Evolutionary conservation across 2,888 invertebrate species (phyloP).

Genomic region (Lathronympha strigana): DNA sequence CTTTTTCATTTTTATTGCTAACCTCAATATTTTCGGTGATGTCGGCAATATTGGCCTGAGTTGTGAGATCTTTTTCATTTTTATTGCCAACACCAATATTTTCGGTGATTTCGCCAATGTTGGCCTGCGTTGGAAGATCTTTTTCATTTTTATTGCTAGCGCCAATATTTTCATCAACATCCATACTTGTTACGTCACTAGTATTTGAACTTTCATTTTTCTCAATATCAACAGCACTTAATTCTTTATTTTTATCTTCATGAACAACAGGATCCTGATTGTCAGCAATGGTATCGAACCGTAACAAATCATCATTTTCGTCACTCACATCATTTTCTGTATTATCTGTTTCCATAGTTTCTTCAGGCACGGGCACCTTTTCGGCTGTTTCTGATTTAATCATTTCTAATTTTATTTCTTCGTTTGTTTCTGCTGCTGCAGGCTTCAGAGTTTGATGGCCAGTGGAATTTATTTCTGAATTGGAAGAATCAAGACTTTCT

Average conservation of each 20-base stretch:
- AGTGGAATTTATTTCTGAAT: neutral
- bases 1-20: neutral
- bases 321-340: neutral
- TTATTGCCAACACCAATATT: neutral
- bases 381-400: neutral
- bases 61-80: neutral
- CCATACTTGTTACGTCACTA: slow-evolving; percentile 1
- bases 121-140: neutral
- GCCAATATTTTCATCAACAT: slow-evolving; percentile 13
- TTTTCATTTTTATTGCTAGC: neutral
- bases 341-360: slow-evolving; percentile 18
- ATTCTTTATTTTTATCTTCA: neutral
- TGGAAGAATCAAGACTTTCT: slow-evolving; percentile 9
- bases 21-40: neutral
- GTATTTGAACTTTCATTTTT: neutral
- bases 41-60: neutral
- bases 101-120: neutral
- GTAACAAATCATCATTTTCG: slow-evolving; percentile 12
- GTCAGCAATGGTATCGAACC: neutral
- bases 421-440: neutral
- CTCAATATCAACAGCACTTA: neutral
- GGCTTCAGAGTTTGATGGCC: neutral
- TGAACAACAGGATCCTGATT: neutral
- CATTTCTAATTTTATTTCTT: neutral
- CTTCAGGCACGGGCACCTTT: neutral